Conservation (phyloP, 2,113 vertebrate species). For the Murina feae region DNA sequence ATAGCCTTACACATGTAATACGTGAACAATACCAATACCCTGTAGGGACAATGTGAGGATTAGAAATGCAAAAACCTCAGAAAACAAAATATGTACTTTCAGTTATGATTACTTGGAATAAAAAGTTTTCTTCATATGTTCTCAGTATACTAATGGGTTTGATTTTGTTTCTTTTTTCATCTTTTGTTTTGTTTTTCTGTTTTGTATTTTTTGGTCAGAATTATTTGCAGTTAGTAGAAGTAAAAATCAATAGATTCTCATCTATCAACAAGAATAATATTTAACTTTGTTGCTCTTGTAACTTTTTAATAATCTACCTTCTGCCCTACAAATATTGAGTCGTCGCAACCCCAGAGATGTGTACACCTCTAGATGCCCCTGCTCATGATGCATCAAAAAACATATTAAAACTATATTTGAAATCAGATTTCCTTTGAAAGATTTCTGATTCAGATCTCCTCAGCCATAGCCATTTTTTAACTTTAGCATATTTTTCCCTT, state of each 20-base stretch:
- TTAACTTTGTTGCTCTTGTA: not conserved
- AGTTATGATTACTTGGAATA: not conserved
- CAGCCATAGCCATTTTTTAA: not conserved
- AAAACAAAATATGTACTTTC: not conserved
- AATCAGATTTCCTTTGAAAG: not conserved
- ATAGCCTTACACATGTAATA: not conserved
- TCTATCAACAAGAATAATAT: not conserved
- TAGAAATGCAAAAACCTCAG: not conserved
- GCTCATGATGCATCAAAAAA: not conserved
- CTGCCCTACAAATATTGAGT: not conserved
- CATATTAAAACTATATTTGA: not conserved
- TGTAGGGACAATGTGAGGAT: not conserved
- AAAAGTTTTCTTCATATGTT: not conserved
- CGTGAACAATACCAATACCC: not conserved
- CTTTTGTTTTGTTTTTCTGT: not conserved
- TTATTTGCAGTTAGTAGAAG: not conserved
- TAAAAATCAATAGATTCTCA: not conserved
- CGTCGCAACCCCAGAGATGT: accelerated
- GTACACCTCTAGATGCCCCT: not conserved
- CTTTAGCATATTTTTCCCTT: not conserved
- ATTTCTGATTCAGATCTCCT: not conserved
- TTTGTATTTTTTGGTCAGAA: not conserved
- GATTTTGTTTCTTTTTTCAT: not conserved
- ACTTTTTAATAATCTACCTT: not conserved
- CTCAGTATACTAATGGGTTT: not conserved